Conservation (phyloP, 2,113 vertebrate species). For the Phyllostomus hastatus region DNA sequence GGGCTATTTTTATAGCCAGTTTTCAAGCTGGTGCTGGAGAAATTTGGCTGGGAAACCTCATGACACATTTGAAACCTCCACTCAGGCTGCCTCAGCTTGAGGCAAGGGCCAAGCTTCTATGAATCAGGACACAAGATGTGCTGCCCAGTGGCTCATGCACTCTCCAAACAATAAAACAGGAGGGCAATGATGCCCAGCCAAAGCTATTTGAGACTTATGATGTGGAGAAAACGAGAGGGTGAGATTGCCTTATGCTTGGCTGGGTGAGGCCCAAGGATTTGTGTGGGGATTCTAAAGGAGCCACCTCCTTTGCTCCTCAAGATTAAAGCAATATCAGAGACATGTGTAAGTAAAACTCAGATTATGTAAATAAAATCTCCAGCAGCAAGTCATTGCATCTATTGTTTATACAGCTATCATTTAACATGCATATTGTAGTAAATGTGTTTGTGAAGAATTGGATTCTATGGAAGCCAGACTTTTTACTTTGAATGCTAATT, state of each 20-base stretch:
- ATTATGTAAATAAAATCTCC: neutral
- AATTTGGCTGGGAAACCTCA: slow-evolving; percentile 66
- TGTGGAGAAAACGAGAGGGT: neutral
- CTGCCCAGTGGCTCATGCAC: neutral
- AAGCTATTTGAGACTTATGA: neutral
- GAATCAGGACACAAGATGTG: slow-evolving; percentile 51
- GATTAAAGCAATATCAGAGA: neutral
- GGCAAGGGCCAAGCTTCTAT: slow-evolving; percentile 17
- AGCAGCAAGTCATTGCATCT: neutral
- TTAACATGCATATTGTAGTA: neutral
- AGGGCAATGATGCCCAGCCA: neutral
- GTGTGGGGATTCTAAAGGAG: neutral
- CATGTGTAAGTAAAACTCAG: neutral
- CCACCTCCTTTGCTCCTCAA: neutral
- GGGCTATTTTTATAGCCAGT: slow-evolving; percentile 69
- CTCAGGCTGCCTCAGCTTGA: slow-evolving; percentile 16
- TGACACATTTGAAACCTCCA: slow-evolving; percentile 68
- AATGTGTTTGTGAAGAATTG: neutral
- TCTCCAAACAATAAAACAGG: slow-evolving; percentile 8
- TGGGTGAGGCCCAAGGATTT: neutral
- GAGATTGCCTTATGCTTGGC: neutral
- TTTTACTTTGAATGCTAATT: neutral
- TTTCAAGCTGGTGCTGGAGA: slow-evolving; percentile 62
- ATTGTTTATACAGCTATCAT: neutral
- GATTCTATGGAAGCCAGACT: neutral